These are phyloP conservation scores for Pogonus chalceus DNA, from an alignment of 1,140 invertebrate species.

Conservation along the genomic window DNA sequence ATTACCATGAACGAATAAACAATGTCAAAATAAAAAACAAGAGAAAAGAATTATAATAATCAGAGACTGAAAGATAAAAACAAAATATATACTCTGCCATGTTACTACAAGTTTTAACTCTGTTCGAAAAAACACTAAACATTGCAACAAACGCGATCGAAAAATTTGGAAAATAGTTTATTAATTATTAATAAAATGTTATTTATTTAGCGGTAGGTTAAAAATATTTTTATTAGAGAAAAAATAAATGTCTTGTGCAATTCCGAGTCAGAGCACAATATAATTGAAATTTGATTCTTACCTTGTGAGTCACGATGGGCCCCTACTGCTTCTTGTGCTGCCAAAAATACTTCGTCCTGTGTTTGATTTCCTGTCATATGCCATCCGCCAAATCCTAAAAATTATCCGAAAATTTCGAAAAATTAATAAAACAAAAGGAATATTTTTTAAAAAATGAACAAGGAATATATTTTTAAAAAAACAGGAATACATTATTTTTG, in stretches of 20 bases:
- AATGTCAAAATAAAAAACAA: not conserved
- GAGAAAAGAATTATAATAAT: not conserved
- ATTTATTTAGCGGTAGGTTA: not conserved
- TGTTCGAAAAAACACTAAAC: not conserved
- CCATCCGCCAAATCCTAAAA: conserved; percentile 52
- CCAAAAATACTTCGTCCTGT: conserved; percentile 61
- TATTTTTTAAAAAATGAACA: no score
- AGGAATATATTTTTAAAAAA: no score
- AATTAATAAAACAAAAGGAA: no score
- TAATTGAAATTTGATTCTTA: conserved; percentile 44
- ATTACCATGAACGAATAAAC: not conserved
- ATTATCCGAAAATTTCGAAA: no score
- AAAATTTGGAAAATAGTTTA: no score
- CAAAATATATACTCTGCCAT: not conserved
- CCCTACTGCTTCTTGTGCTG: conserved; percentile 56
- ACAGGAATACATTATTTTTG: not conserved
- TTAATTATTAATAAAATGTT: conserved; percentile 13
- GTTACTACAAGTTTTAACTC: not conserved
- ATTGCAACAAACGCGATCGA: no score
- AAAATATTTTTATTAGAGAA: conserved; percentile 2
- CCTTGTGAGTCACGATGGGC: conserved; percentile 68
- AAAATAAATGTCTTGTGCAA: conserved; percentile 6
- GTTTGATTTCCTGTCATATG: conserved; percentile 52
- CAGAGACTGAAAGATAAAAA: conserved; percentile 5
- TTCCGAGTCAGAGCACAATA: not conserved